Evolutionary conservation across 2,113 vertebrate species (phyloP).

Genomic region (Protobothrops flavoviridis): DNA sequence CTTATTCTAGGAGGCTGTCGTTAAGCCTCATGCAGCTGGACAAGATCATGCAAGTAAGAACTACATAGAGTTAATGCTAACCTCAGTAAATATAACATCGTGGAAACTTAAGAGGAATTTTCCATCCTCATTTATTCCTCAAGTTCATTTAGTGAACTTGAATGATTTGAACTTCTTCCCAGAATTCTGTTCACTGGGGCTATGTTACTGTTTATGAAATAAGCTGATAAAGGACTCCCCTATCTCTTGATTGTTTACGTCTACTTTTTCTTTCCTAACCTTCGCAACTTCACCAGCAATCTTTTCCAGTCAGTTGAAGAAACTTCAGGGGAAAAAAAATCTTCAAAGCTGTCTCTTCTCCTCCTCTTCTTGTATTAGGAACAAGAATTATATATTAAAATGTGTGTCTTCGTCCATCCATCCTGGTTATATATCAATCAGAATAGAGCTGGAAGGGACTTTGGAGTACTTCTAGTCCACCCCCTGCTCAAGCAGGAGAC

Average conservation of each 20-base stretch:
- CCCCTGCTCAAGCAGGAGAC: too few species aligned
- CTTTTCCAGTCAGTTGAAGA: background rate
- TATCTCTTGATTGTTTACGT: background rate
- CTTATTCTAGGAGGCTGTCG: background rate
- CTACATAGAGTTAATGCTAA: background rate
- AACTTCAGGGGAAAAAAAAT: background rate
- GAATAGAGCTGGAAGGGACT: too few species aligned
- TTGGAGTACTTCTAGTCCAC: too few species aligned
- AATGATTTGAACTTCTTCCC: background rate
- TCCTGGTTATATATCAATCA: background rate
- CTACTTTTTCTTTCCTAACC: background rate
- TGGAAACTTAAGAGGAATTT: background rate
- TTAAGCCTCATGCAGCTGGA: background rate
- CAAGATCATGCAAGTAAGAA: background rate
- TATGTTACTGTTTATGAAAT: too few species aligned
- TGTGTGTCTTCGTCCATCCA: background rate
- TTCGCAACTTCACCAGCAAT: background rate
- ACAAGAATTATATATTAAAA: background rate
- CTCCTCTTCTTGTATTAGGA: background rate
- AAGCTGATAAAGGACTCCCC: too few species aligned
- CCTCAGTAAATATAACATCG: background rate
- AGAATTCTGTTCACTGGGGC: background rate
- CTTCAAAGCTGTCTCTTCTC: background rate
- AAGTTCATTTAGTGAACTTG: background rate
- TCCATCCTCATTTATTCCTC: background rate